Evolutionary conservation across 2,888 invertebrate species (phyloP).

Genomic region (Epistrophe eligans): DNA sequence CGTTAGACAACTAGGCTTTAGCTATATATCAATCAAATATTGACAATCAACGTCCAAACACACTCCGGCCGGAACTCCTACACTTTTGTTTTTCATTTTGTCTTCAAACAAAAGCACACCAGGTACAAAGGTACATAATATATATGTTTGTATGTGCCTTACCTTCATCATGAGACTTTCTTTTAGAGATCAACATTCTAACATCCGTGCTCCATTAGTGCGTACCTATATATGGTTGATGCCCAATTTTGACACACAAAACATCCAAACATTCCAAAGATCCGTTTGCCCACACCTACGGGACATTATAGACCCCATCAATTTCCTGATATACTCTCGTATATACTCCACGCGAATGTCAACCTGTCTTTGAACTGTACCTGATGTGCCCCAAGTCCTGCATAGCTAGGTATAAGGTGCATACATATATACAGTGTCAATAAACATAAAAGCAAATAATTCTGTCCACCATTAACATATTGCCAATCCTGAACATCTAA

Average conservation of each 20-base stretch:
- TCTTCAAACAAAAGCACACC: slow-evolving; percentile 44
- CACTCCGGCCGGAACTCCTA: slow-evolving; percentile 68
- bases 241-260: slow-evolving; percentile 56
- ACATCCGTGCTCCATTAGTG: slow-evolving; percentile 69
- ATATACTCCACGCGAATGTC: slow-evolving; percentile 53
- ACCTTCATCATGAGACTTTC: slow-evolving; percentile 12
- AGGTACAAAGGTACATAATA: background rate
- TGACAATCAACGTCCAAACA: slow-evolving; percentile 63
- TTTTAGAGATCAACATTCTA: slow-evolving; percentile 44
- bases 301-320: slow-evolving; percentile 70
- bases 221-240: slow-evolving; percentile 17
- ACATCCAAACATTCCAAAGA: slow-evolving; percentile 32
- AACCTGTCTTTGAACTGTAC: slow-evolving; percentile 60
- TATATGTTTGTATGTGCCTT: background rate
- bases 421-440: slow-evolving; percentile 8
- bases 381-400: slow-evolving; percentile 19
- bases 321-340: slow-evolving; percentile 36
- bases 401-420: background rate
- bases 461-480: slow-evolving; percentile 73
- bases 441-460: slow-evolving; percentile 68
- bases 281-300: slow-evolving; percentile 50
- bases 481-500: slow-evolving; percentile 27
- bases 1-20: slow-evolving; percentile 32
- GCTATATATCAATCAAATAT: slow-evolving; percentile 74
- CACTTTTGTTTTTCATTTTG: slow-evolving; percentile 55